Conservation (phyloP, 2,797 vertebrate genomes). For the Pangasius macronema region DNA sequence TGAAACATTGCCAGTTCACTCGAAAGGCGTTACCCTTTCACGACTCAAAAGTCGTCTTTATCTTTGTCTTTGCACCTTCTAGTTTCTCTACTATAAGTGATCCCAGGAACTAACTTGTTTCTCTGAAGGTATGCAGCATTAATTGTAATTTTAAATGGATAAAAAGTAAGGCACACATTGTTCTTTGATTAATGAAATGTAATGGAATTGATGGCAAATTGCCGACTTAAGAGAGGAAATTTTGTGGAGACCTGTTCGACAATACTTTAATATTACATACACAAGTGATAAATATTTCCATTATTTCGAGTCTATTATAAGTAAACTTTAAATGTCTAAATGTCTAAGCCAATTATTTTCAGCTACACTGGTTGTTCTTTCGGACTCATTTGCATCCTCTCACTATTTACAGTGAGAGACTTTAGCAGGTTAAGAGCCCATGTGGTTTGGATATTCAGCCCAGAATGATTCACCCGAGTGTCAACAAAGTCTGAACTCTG, state of each 20-base stretch:
- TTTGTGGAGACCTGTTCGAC: no score
- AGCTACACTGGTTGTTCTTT: not conserved
- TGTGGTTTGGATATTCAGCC: conserved; percentile 5
- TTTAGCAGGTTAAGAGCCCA: not conserved
- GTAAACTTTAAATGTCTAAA: not conserved
- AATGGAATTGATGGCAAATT: no score
- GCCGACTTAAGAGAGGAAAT: not conserved
- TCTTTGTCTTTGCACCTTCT: not conserved
- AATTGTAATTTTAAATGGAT: not conserved
- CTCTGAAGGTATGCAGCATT: not conserved
- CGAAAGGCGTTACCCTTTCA: no score
- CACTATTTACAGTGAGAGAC: not conserved
- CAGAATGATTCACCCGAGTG: not conserved
- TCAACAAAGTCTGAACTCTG: conserved; percentile 33
- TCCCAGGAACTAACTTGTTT: not conserved
- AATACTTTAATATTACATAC: no score
- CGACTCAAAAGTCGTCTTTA: no score
- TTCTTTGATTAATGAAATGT: not conserved
- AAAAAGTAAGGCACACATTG: not conserved
- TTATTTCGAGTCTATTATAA: no score
- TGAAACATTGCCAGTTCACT: no score
- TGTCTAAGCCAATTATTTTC: not conserved
- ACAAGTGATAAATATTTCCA: no score
- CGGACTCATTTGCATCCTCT: not conserved
- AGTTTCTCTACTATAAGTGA: not conserved